These are phyloP conservation scores for Montipora cactus DNA, from an alignment of 64 coral and sea anemone species.

Conservation along the genomic window DNA sequence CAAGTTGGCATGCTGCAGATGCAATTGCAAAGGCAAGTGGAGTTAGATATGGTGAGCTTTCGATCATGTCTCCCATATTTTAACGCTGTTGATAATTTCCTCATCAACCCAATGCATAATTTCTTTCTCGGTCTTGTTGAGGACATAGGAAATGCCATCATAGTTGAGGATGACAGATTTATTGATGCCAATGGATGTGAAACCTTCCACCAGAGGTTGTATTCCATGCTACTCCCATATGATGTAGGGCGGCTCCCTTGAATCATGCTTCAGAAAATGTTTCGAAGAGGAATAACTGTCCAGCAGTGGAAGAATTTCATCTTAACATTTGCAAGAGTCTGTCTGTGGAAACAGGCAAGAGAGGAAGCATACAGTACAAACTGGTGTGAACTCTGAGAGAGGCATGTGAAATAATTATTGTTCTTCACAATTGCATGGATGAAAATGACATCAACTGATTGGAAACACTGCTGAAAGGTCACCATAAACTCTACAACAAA, in stretches of 20 bases:
- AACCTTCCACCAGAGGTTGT: background rate
- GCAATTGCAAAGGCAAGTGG: slow-evolving; percentile 30
- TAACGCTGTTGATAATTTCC: slow-evolving; percentile 27
- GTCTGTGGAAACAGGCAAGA: background rate
- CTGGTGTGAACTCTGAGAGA: slow-evolving; percentile 1
- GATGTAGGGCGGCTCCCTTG: no score
- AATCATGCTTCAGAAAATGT: no score
- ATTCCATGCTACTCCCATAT: slow-evolving; percentile 34
- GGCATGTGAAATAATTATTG: slow-evolving; percentile 8
- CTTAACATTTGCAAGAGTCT: slow-evolving; percentile 24
- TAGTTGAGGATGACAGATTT: background rate
- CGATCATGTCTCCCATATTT: slow-evolving; percentile 29
- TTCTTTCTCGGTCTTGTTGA: no score
- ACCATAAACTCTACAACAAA: slow-evolving; percentile 18
- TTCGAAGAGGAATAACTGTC: no score
- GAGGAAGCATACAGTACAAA: slow-evolving; percentile 3
- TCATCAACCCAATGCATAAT: slow-evolving; percentile 36
- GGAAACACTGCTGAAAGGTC: no score
- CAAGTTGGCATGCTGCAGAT: slow-evolving; percentile 1
- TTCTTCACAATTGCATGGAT: background rate
- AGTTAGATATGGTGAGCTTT: slow-evolving; percentile 12
- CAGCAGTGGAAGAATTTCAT: no score
- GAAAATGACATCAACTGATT: background rate
- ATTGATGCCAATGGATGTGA: background rate
- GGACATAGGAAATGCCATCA: slow-evolving; percentile 22